Evolutionary conservation across 2,113 vertebrate genomes (phyloP).

Genomic region (Himantopus leucocephalus): DNA sequence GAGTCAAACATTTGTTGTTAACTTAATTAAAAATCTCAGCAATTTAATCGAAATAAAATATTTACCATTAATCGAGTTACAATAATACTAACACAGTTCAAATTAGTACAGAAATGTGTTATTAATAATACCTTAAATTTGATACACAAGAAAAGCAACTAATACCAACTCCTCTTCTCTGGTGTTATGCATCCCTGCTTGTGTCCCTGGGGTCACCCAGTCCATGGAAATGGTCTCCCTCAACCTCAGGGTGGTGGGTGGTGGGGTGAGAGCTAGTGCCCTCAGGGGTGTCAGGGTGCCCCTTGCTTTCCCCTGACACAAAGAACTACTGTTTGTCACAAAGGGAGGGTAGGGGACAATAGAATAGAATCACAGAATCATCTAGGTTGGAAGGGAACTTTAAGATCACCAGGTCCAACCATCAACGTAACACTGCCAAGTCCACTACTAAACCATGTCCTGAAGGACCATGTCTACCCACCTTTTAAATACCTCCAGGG

Average conservation of each 20-base stretch:
- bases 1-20: background rate
- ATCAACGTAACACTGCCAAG: too few species aligned
- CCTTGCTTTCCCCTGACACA: background rate
- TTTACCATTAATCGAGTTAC: background rate
- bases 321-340: background rate
- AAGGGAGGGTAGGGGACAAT: background rate
- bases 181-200: background rate
- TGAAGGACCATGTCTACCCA: too few species aligned
- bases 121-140: background rate
- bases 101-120: background rate
- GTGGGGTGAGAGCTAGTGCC: background rate
- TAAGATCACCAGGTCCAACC: too few species aligned
- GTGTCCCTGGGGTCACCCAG: background rate
- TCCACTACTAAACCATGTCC: too few species aligned
- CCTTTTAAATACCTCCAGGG: too few species aligned
- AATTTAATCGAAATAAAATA: background rate
- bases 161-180: background rate
- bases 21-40: background rate
- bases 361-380: too few species aligned
- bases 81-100: background rate
- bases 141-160: background rate
- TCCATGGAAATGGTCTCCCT: background rate
- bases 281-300: accelerated
- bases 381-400: too few species aligned
- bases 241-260: background rate